Percentiles rank a stretch among this genome's conserved stretches.
Conservation (phyloP, 2,888 invertebrate species). For the Caenorhabditis sp. region DNA sequence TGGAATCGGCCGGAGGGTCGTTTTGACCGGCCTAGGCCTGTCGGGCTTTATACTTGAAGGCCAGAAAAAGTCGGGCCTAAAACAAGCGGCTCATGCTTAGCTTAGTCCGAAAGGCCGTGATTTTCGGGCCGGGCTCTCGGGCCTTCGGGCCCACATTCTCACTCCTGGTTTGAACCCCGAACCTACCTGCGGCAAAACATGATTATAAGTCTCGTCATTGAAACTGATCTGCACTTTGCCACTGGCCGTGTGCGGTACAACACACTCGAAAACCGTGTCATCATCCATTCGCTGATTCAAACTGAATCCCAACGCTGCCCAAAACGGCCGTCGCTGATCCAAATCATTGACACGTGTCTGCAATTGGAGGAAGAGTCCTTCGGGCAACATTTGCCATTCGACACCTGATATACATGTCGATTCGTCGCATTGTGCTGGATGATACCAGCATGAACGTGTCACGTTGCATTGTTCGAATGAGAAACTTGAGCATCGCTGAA, state of each 20-base stretch:
- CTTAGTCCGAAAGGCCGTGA: no score
- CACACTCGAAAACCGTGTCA: slow-evolving; percentile 58
- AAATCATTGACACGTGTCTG: slow-evolving; percentile 45
- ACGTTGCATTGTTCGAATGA: slow-evolving; percentile 49
- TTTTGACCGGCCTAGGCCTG: no score
- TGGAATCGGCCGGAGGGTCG: neutral
- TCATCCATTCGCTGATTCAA: slow-evolving; percentile 60
- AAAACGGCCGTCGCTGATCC: slow-evolving; percentile 49
- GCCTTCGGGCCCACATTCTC: no score
- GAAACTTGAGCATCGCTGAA: no score
- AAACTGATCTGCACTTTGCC: slow-evolving; percentile 53
- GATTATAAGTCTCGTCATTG: slow-evolving; percentile 58
- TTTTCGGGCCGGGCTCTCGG: no score
- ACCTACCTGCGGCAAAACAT: slow-evolving; percentile 50
- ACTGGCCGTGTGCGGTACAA: slow-evolving; percentile 42
- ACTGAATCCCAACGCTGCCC: slow-evolving; percentile 53
- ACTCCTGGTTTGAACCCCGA: no score
- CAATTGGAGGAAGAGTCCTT: slow-evolving; percentile 47
- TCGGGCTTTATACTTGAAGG: no score
- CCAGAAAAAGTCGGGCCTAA: no score
- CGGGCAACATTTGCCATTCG: slow-evolving; percentile 52
- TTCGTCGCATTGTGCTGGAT: slow-evolving; percentile 47
- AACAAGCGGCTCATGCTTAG: no score
- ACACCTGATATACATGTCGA: slow-evolving; percentile 48
- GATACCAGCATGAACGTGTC: slow-evolving; percentile 54